Conservation (phyloP, 1,140 invertebrate genomes). For the Dryas iulia region DNA sequence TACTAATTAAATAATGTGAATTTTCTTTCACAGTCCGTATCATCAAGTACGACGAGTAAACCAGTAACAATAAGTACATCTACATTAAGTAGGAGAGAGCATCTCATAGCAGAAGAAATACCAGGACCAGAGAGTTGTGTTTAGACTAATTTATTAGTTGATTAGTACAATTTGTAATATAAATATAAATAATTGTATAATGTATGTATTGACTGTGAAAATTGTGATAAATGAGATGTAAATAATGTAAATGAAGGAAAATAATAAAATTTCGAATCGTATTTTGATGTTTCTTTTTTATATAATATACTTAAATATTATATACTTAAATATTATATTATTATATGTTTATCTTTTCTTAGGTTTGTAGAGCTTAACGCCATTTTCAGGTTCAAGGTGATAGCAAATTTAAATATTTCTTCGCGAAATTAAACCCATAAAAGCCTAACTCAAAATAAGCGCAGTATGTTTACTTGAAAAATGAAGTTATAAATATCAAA, state of each 20-base stretch:
- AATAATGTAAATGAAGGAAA: conserved; percentile 53
- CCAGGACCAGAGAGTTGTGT: conserved; percentile 77
- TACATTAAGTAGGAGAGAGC: conserved; percentile 69
- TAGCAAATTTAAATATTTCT: no score
- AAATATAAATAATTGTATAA: conserved; percentile 49
- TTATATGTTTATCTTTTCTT: no score
- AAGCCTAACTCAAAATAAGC: no score
- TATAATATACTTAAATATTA: no score
- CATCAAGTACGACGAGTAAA: conserved; percentile 53
- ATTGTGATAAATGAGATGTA: conserved; percentile 73
- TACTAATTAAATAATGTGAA: no score
- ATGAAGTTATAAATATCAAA: no score
- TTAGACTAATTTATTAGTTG: conserved; percentile 42
- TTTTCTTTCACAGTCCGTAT: conserved; percentile 50
- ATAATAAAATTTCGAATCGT: conserved; percentile 23
- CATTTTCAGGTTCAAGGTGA: no score
- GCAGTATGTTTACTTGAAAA: no score
- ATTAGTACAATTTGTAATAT: conserved; percentile 29
- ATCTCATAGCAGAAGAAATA: conserved; percentile 72
- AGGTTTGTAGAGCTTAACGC: no score
- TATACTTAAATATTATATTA: no score
- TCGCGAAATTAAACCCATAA: no score
- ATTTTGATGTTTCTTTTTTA: background rate
- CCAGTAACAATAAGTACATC: conserved; percentile 46
- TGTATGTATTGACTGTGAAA: conserved; percentile 72